Evolutionary conservation across 1,140 invertebrate species (phyloP).

Genomic region (Proales similis): DNA sequence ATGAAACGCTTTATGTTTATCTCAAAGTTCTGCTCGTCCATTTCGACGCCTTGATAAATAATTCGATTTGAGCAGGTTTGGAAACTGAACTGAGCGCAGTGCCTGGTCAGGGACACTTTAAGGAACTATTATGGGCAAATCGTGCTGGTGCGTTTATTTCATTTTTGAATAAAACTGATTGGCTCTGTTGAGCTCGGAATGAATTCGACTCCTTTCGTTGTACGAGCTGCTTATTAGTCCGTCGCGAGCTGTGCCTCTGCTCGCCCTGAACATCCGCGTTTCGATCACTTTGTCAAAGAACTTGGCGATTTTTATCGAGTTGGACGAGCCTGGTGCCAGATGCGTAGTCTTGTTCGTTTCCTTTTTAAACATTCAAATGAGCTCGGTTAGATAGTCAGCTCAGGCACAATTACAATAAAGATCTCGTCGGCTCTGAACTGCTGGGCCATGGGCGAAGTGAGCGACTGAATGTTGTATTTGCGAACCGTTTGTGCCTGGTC

Average conservation of each 20-base stretch:
- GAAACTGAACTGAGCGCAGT: no score
- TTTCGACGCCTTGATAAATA: no score
- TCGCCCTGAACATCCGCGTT: no score
- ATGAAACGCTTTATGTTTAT: slow-evolving; percentile 32
- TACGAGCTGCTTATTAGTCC: no score
- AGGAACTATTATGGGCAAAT: no score
- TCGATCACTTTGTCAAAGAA: slow-evolving; percentile 91
- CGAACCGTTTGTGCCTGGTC: slow-evolving; percentile 67
- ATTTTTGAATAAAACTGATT: no score
- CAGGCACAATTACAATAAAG: slow-evolving; percentile 59
- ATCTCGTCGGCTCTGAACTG: slow-evolving; percentile 90
- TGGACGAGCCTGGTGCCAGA: slow-evolving; percentile 79
- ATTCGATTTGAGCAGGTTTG: no score
- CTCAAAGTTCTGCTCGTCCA: slow-evolving; percentile 35
- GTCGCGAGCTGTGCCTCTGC: no score
- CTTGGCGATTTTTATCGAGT: slow-evolving; percentile 77
- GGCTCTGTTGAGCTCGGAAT: no score
- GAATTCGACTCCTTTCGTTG: no score
- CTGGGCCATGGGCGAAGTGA: slow-evolving; percentile 70
- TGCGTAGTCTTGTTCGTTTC: slow-evolving; percentile 70
- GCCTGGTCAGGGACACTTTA: no score
- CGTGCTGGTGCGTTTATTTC: no score
- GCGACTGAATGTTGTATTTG: slow-evolving; percentile 41
- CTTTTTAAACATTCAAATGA: slow-evolving; percentile 41
- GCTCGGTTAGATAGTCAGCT: neutral